Evolutionary conservation across 1,140 invertebrate genomes (phyloP).

Genomic region (Triops cancriformis): DNA sequence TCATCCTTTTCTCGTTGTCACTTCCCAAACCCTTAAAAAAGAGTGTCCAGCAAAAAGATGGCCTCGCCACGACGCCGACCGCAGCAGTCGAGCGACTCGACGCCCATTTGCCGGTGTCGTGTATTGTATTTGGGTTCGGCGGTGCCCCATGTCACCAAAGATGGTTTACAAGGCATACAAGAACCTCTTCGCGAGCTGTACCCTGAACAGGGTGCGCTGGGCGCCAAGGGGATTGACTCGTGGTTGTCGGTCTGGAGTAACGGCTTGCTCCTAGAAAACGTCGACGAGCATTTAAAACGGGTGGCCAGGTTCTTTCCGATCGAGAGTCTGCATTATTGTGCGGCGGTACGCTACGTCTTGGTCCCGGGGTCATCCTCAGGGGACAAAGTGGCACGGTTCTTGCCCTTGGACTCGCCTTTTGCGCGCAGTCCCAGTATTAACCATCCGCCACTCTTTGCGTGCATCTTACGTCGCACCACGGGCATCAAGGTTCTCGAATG

Average conservation of each 20-base stretch:
- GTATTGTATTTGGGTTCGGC: conserved; percentile 97
- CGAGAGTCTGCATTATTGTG: conserved; percentile 92
- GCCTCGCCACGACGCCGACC: conserved; percentile 6
- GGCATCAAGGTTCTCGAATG: conserved; percentile 99
- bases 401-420: conserved; percentile 93
- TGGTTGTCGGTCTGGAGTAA: conserved; percentile 97
- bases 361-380: conserved; percentile 48
- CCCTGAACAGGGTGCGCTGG: conserved; percentile 75
- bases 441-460: conserved; percentile 93
- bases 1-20: not conserved
- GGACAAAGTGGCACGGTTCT: conserved; percentile 63
- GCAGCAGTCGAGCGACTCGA: conserved; percentile 45
- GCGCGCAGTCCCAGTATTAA: conserved; percentile 72
- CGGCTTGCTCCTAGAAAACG: conserved; percentile 89
- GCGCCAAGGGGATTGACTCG: conserved; percentile 86
- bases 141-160: conserved; percentile 94
- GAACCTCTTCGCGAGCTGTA: conserved; percentile 94
- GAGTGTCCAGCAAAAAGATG: conserved; percentile 15
- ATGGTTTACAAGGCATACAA: conserved; percentile 94
- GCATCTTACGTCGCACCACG: conserved; percentile 84
- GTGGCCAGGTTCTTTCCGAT: conserved; percentile 96
- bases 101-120: conserved; percentile 87
- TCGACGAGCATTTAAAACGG: conserved; percentile 88
- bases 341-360: conserved; percentile 76
- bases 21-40: not conserved